Evolutionary conservation across 1,140 invertebrate genomes (phyloP), one percentile per base, ranked within the genome.

Genomic region (Arctopsyche grandis): DNA sequence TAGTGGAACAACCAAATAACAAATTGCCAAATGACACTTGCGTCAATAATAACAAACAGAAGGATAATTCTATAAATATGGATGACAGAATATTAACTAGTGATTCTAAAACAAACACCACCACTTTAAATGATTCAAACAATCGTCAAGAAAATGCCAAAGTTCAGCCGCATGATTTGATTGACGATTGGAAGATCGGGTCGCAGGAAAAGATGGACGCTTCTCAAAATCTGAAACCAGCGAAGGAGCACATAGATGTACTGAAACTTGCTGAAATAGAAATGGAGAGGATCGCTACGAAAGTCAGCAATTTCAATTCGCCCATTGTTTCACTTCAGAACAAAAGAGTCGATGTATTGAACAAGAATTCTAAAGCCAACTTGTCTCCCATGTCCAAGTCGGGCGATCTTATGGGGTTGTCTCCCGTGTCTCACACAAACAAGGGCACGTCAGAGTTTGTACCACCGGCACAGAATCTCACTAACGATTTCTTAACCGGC

Each of bases 381-480:
- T 60, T 82, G 21, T 82, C 81, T 5, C 81, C 81, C n/a, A 82
- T 82, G 81, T 80, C 81, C 0, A 69, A 75, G 22, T 82, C 70
- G 46, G 81, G 81, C 0, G 81, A 82, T 69, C 69, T 82, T 16
- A 82, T 82, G 81, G 81, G 81, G n/a, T 52, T 80, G 38, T 82
- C 81, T 5, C 81, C 81, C 5, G 69, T 79, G 16, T 10, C 63
- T 7, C 69, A 78, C 12, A 26, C 60, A 9, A 60, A 63, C 4
- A 73, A 44, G 10, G 52, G 70, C n/a, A 63, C 22, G 4, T 1
- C 21, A 9, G 63, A 24, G 26, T 66, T 10, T 26, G 9, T 12
- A 66, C 12, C 48, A 3, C 0, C 5, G 9, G 24, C 58, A 12
- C 43, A 69, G 9, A 19, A 26, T 10, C 14, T 22, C 3, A 26